Evolutionary conservation across 2,888 invertebrate species (phyloP), one percentile per base, ranked within the genome.

Genomic region (Troides oblongomaculatus): DNA sequence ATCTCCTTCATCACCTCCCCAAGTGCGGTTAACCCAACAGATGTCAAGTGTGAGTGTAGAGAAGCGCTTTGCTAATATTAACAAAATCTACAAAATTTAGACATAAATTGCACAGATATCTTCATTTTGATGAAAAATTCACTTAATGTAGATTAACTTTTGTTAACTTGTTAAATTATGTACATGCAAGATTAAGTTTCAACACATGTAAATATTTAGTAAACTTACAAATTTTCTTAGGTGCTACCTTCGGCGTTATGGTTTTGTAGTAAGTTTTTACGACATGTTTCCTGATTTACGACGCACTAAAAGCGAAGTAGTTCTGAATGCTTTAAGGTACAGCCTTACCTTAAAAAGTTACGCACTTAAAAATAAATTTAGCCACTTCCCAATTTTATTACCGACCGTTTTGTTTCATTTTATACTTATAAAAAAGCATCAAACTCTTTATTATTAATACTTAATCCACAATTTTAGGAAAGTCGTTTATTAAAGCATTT

Each of bases 351-450:
- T 79, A 75, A 76, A 76, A 81, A 79, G 79, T 84, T 81, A 82
- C 82, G 79, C 74, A 76, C 82, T 80, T 81, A 66, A 64, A 69
- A 70, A 80, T 86, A 84, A 85, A 87, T 85, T 81, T 70, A 74
- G 73, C 79, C 82, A 78, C 81, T 80, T 82, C 82, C 78, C 76
- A 80, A 84, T 84, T 77, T 76, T 75, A 75, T 78, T 57, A 57
- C 57, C 5, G 21, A 7, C 5, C 57, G n/a, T n/a, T 57, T 50
- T 50, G 50, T 50, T 14, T 50, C 14, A 50, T 50, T 57, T 57
- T 57, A 21, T 21, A 17, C 17, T n/a, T n/a, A 53, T 3, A 17
- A 53, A 53, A 53, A 18, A 53, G 53, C 53, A n/a, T 53, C 5
- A 53, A 53, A 53, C 53, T 53, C 53, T 53, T 53, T 53, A 14